Percentiles rank a stretch among this genome's conserved stretches.
These are phyloP conservation scores for Lycocerus yunnanus DNA, from an alignment of 2,888 invertebrate species.

Conservation along the genomic window DNA sequence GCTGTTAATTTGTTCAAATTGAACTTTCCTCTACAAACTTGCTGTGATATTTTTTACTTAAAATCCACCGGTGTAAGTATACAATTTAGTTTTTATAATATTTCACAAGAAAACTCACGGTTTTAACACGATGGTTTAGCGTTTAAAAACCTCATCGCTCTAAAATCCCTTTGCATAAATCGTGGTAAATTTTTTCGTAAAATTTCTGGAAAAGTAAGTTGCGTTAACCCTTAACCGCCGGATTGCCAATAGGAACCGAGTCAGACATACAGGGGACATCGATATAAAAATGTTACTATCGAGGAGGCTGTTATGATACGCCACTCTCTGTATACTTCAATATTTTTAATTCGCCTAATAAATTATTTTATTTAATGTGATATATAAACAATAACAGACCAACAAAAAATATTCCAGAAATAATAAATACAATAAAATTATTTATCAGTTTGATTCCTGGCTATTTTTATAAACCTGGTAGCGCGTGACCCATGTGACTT, in stretches of 20 bases:
- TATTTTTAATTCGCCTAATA: not conserved
- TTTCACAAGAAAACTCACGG: no score
- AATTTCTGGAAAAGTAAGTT: not conserved
- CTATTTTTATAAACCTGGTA: slow-evolving; percentile 1
- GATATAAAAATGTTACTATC: not conserved
- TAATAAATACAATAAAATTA: not conserved
- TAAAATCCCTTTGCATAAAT: not conserved
- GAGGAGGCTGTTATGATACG: not conserved
- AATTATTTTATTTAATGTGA: not conserved
- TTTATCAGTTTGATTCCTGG: not conserved
- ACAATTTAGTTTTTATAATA: not conserved
- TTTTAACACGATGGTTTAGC: no score
- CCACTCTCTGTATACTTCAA: not conserved
- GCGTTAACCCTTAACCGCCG: not conserved
- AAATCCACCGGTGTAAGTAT: not conserved
- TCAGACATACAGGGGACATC: not conserved
- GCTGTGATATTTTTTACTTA: not conserved
- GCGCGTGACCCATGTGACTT: slow-evolving; percentile 2
- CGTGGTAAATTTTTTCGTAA: not conserved
- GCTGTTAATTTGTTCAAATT: not conserved
- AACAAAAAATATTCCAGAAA: not conserved
- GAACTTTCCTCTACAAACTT: not conserved
- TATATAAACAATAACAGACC: not conserved
- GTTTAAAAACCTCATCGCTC: no score
- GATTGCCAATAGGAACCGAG: no score